Conservation (phyloP, 1,140 invertebrate genomes). For the Mya arenaria region DNA sequence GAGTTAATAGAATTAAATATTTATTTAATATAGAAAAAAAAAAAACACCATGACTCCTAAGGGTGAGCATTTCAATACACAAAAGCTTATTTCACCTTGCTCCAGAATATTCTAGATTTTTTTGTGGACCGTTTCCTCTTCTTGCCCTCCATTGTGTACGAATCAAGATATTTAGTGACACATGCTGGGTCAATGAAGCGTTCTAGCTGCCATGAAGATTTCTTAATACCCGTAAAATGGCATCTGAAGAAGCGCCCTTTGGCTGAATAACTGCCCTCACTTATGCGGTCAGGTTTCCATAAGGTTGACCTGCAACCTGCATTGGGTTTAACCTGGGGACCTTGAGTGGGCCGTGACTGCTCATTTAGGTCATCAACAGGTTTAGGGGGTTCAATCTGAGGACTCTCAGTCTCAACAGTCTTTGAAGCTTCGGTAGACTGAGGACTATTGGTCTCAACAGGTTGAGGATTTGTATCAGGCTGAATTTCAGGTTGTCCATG, state of each 20-base stretch:
- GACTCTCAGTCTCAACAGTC: not conserved
- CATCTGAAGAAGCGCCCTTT: too few species aligned
- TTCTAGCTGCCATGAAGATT: not conserved
- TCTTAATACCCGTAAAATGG: not conserved
- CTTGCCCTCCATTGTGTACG: not conserved
- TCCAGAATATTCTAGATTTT: not conserved
- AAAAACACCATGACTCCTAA: not conserved
- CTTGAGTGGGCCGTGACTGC: not conserved
- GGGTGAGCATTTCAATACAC: not conserved
- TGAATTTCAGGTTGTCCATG: not conserved
- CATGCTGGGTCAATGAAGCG: not conserved
- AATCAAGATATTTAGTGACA: not conserved
- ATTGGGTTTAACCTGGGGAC: not conserved
- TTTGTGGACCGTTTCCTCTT: not conserved
- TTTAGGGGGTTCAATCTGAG: not conserved
- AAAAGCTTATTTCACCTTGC: not conserved
- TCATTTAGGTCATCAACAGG: not conserved
- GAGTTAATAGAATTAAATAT: not conserved
- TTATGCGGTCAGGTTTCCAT: not conserved
- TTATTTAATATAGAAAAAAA: not conserved
- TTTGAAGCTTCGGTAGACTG: not conserved
- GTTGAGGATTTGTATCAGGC: constrained; percentile 8
- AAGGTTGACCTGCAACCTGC: not conserved
- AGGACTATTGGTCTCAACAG: constrained; percentile 23
- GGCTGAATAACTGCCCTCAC: too few species aligned